Evolutionary conservation across 2,113 vertebrate species (phyloP).

Genomic region (Syngnathus typhle): DNA sequence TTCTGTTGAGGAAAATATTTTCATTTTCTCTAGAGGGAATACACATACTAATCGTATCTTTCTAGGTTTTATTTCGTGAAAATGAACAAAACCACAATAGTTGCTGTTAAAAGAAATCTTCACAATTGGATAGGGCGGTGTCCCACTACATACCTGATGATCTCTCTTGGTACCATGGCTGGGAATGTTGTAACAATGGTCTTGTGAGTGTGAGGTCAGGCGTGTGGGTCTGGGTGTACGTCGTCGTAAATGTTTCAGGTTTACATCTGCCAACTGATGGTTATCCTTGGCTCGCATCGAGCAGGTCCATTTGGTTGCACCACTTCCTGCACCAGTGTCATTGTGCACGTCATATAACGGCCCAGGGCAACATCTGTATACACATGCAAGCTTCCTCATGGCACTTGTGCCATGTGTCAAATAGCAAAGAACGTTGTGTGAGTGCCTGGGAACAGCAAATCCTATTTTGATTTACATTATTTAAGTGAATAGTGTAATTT

Average conservation of each 20-base stretch:
- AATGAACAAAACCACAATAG: background rate
- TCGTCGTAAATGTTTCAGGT: conserved; percentile 38
- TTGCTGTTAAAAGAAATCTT: background rate
- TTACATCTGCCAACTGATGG: conserved; percentile 12
- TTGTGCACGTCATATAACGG: conserved; percentile 32
- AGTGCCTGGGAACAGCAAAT: background rate
- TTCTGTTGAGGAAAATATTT: too few species aligned
- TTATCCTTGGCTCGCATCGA: conserved; percentile 22
- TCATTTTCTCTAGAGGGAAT: too few species aligned
- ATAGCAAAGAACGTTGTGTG: background rate
- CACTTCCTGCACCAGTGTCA: conserved; percentile 45
- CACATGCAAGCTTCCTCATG: background rate
- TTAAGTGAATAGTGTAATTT: background rate
- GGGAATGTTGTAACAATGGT: background rate
- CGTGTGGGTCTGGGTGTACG: conserved; percentile 8
- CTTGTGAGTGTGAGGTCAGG: background rate
- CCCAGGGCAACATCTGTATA: conserved; percentile 16
- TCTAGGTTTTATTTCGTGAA: background rate
- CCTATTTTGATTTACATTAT: too few species aligned
- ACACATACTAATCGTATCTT: background rate
- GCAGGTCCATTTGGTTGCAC: conserved; percentile 32
- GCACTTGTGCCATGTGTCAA: background rate
- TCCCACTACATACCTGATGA: background rate
- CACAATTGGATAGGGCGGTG: background rate
- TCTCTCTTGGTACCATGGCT: background rate